These are phyloP conservation scores for Agrotis exclamationis DNA, from an alignment of 2,888 invertebrate genomes.

Conservation along the genomic window DNA sequence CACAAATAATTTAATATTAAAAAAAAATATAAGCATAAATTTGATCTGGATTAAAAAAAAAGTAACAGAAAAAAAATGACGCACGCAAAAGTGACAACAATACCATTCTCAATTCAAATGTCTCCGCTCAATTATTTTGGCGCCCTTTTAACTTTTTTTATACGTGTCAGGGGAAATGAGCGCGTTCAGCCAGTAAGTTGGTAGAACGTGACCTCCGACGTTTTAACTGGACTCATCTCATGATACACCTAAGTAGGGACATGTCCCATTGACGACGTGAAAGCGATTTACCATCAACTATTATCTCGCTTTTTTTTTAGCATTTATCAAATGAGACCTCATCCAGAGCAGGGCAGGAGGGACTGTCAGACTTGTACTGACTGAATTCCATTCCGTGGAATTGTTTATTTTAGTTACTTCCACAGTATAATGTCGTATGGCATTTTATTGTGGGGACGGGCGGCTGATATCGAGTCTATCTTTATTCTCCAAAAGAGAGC, in stretches of 20 bases:
- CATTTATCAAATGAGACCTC: too few relatives aligned
- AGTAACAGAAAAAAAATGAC: neutral
- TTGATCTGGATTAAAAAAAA: too few relatives aligned
- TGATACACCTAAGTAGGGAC: constrained; percentile 14
- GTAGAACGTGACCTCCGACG: constrained; percentile 49
- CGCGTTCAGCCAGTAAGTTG: constrained; percentile 38
- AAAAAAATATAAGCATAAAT: too few relatives aligned
- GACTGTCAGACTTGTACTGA: too few relatives aligned
- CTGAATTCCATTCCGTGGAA: too few relatives aligned
- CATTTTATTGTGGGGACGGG: too few relatives aligned
- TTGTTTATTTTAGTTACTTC: too few relatives aligned
- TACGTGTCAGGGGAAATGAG: constrained; percentile 37
- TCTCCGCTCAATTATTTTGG: constrained; percentile 27
- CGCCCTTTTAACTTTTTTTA: constrained; percentile 32
- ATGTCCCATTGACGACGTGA: neutral
- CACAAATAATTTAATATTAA: too few relatives aligned
- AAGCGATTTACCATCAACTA: neutral
- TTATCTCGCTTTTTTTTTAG: neutral
- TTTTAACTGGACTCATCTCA: constrained; percentile 38
- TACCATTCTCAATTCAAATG: constrained; percentile 32
- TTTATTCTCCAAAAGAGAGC: too few relatives aligned
- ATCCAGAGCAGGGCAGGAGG: too few relatives aligned
- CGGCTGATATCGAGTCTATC: too few relatives aligned
- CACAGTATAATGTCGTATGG: too few relatives aligned
- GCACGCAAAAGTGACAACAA: neutral